Conservation (phyloP, 2,113 vertebrate genomes). For the Pagrus major region DNA sequence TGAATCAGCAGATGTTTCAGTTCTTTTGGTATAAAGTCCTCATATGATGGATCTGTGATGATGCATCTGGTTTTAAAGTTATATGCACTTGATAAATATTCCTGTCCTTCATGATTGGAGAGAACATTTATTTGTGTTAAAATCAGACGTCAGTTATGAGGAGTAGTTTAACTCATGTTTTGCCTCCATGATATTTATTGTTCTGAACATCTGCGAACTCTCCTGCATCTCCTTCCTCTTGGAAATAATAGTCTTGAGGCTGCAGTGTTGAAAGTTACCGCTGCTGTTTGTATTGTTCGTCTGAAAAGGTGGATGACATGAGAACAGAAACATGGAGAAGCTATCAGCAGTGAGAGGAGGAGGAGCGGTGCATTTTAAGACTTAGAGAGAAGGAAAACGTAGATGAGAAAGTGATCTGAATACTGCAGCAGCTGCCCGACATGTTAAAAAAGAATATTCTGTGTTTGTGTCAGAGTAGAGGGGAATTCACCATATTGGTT, state of each 20-base stretch:
- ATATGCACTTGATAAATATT: not conserved
- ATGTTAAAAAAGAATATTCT: not conserved
- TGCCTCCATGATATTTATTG: constrained; percentile 44
- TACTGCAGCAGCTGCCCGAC: constrained; percentile 20
- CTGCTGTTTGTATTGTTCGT: constrained; percentile 41
- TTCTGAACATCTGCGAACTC: constrained; percentile 34
- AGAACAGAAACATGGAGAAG: constrained; percentile 61
- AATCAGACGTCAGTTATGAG: constrained; percentile 14
- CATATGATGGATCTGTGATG: not conserved
- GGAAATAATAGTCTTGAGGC: constrained; percentile 50
- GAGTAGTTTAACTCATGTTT: not conserved
- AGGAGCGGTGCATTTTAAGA: not conserved
- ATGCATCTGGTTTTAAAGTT: not conserved
- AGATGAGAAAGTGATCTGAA: constrained; percentile 1
- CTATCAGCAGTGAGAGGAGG: constrained; percentile 41
- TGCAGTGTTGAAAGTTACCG: constrained; percentile 46
- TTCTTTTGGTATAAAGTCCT: not conserved
- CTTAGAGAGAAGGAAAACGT: not conserved
- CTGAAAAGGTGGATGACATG: constrained; percentile 26
- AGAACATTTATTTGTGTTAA: not conserved
- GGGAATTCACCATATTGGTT: not conserved
- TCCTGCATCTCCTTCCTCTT: not conserved
- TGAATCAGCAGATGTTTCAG: not conserved
- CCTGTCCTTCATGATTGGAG: not conserved
- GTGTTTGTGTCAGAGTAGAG: not conserved